Base-by-base conservation (phyloP, 1,140 invertebrate species). In the Ctenoplectra terminalis region DNA sequence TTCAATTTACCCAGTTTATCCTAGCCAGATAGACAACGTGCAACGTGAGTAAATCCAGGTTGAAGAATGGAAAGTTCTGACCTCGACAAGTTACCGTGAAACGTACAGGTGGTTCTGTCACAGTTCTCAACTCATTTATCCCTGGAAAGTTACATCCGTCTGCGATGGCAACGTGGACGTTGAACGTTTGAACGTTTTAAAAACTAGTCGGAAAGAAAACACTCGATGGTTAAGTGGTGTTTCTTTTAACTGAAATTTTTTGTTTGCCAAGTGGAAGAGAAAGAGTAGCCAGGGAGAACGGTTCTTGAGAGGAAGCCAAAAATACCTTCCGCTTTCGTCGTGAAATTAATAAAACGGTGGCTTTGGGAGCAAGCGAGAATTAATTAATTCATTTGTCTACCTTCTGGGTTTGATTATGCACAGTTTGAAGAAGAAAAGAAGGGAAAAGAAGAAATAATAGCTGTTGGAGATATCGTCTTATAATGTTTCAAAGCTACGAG, bases 61-160 rank as follows among this genome's bases (percentile, higher is more conserved):
- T 37, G 29, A 71, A 37, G 69, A 71, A 40, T 40, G 26, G 50
- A 56, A 58, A 56, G 50, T 71, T 71, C 26, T 20, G 9, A 37
- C 26, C 26, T 31, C 26, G 40, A 46, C 26, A 13, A 46, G 26
- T 48, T 31, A 31, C 46, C 29, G 66, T 15, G 66, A 31, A 69
- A 71, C 34, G 15, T 71, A 71, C 50, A 71, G 70, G 70, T 72
- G 52, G 52, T 72, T 72, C 17, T 3, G 70, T 4, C 34, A 40
- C 70, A 34, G 52, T 72, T 72, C 3, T 17, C 40, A 72, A 72
- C 50, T 72, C 70, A 29, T 72, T 72, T 72, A 26, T 72, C 6
- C 17, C 52, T 20, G 48, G n/a, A 29, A 40, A 43, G 70, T 34
- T 56, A 26, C n/a, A 43, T 43, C 20, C 43, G 20, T n/a, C 34